Conservation (phyloP, 2,113 vertebrate genomes). For the Chunga burmeisteri region DNA sequence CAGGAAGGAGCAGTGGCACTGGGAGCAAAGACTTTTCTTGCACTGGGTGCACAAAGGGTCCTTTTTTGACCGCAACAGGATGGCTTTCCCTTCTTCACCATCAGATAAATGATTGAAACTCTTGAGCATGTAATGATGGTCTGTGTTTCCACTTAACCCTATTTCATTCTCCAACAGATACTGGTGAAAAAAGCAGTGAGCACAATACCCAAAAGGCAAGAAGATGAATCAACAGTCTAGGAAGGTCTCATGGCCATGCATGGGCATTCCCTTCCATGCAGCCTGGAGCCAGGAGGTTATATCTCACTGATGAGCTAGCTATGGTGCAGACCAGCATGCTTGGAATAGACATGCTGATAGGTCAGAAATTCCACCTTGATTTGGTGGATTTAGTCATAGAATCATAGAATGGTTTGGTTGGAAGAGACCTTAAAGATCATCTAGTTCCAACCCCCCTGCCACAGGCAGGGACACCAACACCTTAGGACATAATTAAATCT, state of each 20-base stretch:
- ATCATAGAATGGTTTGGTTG: too few relatives aligned
- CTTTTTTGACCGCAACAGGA: background rate
- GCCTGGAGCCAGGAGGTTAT: background rate
- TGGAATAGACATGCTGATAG: background rate
- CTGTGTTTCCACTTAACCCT: background rate
- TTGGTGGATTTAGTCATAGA: background rate
- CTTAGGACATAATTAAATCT: background rate
- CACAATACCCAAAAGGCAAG: background rate
- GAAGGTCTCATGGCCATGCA: background rate
- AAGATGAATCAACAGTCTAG: background rate
- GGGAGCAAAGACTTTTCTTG: background rate
- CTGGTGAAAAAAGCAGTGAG: background rate
- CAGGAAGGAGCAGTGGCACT: background rate
- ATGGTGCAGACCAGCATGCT: background rate
- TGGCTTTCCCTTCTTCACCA: background rate
- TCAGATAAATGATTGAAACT: background rate
- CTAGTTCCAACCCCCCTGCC: too few relatives aligned
- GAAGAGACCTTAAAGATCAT: too few relatives aligned
- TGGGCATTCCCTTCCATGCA: accelerated
- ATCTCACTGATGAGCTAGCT: background rate
- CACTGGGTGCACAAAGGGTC: background rate
- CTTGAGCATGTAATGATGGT: background rate
- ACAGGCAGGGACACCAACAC: background rate
- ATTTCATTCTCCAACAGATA: background rate
- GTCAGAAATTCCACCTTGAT: background rate